Evolutionary conservation across 2,113 vertebrate species (phyloP), one percentile per base, ranked within the genome.

Genomic region (Cromileptes altivelis): DNA sequence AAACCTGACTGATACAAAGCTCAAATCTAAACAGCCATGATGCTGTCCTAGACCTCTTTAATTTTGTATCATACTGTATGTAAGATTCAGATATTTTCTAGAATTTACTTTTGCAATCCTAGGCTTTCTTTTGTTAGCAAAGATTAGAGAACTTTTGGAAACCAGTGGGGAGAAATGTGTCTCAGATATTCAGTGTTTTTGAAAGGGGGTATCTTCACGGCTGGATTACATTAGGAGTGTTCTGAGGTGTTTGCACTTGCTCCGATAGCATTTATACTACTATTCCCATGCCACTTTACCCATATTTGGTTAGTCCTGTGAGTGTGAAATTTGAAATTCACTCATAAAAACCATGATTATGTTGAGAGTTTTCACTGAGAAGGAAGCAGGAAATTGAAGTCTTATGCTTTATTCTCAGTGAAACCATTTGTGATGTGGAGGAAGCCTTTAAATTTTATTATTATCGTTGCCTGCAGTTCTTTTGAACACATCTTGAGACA

Each of bases 81-180:
- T 96, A 95, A 96, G 94, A 95, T 93, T 92, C 90, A 91, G 90
- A 94, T 95, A 93, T 96, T 97, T 97, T 97, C 90, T 97, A 97
- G 95, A 95, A 91, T 95, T 97, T 91, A 89, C 84, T 92, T 91
- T 91, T 88, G 87, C 86, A 89, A 80, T 84, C 65, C 42, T 73
- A 86, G 75, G 83, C 55, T 92, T 92, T 90, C 91, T 96, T 97
- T 96, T 96, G 94, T 96, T 96, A 95, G 95, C 94, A 70, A 86
- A 17, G 60, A 85, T 14, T 53, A 60, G 75, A 70, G 61, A 76
- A 94, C 96, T 95, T 96, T 96, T 94, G 78, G 93, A 93, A 91
- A 92, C 53, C 40, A 67, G 68, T 47, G 82, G 68, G 93, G 92
- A 87, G 89, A 94, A 90, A 92, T 85, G 33, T 91, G 94, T 96